These are phyloP conservation scores for Bufotes viridis DNA, from an alignment of 2,797 vertebrate species.

Conservation along the genomic window DNA sequence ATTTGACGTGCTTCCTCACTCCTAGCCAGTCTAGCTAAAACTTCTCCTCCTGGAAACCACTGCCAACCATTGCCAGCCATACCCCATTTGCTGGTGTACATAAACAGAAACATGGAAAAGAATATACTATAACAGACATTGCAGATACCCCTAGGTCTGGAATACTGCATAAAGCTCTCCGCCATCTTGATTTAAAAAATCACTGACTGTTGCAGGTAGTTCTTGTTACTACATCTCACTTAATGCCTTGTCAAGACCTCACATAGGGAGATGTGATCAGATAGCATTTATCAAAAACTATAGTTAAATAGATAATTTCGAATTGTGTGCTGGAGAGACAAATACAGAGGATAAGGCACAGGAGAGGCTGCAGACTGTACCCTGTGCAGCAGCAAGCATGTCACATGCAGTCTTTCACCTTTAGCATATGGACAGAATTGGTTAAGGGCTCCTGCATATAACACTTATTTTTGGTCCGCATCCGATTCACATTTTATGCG, in stretches of 20 bases:
- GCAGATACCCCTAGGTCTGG: no score
- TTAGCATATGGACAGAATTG: background rate
- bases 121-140: no score
- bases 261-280: background rate
- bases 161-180: background rate
- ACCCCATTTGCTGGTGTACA: no score
- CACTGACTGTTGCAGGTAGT: background rate
- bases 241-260: background rate
- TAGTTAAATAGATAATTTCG: background rate
- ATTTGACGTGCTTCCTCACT: no score
- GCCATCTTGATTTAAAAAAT: background rate
- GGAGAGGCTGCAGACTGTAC: background rate
- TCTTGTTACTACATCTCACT: background rate
- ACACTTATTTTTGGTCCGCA: no score
- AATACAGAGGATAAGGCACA: background rate
- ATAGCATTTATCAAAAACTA: background rate
- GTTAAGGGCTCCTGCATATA: background rate
- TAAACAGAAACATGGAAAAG: no score
- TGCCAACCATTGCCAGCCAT: no score
- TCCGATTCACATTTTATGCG: no score
- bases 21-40: no score
- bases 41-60: no score
- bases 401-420: background rate
- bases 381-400: background rate
- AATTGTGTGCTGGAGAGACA: background rate